Percentiles rank a stretch among this genome's conserved stretches.
Evolutionary conservation across 2,113 vertebrate genomes (phyloP).

Genomic region (Pterophyllum scalare): DNA sequence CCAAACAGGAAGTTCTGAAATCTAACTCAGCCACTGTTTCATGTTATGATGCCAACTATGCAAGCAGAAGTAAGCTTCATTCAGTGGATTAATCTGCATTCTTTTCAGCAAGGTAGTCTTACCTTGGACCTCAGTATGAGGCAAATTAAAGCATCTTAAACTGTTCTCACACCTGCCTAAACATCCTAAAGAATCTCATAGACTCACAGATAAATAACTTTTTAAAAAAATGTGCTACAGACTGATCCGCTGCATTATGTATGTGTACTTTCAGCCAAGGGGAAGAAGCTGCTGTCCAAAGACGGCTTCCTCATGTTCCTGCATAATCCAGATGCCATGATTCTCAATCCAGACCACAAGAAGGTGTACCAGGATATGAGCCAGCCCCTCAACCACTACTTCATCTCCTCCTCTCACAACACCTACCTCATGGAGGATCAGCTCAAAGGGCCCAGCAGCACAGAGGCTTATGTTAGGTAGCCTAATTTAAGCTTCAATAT

Average conservation of each 20-base stretch:
- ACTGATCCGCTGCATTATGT: not conserved
- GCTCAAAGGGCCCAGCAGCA: conserved; percentile 94
- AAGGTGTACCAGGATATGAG: conserved; percentile 94
- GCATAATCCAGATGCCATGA: conserved; percentile 82
- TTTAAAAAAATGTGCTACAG: not conserved
- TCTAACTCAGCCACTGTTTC: not conserved
- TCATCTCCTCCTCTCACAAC: conserved; percentile 97
- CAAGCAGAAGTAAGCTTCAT: not conserved
- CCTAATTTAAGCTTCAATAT: not conserved
- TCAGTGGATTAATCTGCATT: not conserved
- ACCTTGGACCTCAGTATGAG: not conserved
- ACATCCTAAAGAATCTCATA: not conserved
- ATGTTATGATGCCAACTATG: not conserved
- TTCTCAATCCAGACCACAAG: conserved; percentile 84
- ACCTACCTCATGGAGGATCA: conserved; percentile 97
- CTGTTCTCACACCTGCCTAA: not conserved
- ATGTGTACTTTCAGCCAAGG: conserved; percentile 82
- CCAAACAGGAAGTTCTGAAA: not conserved
- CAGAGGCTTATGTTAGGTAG: conserved; percentile 93
- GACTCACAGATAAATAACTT: not conserved
- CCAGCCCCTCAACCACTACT: conserved; percentile 93
- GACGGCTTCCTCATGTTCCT: conserved; percentile 96
- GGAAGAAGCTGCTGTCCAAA: conserved; percentile 88
- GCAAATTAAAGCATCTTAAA: not conserved
- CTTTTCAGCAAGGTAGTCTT: not conserved